Conservation (phyloP, 2,113 vertebrate genomes). For the Lepus timidus region DNA sequence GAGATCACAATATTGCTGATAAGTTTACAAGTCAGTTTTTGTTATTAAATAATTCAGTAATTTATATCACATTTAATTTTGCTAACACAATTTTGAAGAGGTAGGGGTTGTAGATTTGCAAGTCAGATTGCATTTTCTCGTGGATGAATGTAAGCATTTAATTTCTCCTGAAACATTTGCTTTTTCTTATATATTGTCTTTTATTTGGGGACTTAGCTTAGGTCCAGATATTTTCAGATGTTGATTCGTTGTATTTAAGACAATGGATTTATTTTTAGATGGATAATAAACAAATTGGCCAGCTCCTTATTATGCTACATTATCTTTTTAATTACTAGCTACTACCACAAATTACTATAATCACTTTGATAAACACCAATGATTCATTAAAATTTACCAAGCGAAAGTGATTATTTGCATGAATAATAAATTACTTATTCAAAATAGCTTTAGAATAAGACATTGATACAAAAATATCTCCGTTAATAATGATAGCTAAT, state of each 20-base stretch:
- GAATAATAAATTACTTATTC: neutral
- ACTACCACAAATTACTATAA: constrained; percentile 33
- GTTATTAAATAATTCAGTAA: neutral
- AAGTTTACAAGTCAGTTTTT: neutral
- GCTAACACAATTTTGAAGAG: neutral
- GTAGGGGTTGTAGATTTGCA: neutral
- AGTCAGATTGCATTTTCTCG: constrained; percentile 7
- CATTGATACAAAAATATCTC: constrained; percentile 11
- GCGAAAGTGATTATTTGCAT: constrained; percentile 9
- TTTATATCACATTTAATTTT: neutral
- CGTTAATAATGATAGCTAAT: neutral
- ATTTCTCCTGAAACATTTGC: neutral
- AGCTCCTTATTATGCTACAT: neutral
- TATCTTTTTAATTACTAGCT: constrained; percentile 41
- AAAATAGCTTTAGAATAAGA: neutral
- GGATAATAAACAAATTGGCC: neutral
- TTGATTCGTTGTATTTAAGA: neutral
- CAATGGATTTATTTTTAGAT: constrained; percentile 16
- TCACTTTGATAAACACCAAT: constrained; percentile 41
- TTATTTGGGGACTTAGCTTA: neutral
- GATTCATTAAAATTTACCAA: constrained; percentile 14
- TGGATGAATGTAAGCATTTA: neutral
- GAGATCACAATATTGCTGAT: neutral
- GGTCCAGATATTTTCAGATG: neutral
- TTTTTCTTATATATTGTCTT: neutral